phyloP scores from a whole-genome alignment of 53 echinoderm and acorn worm species.

The Antedon mediterranea region DNA sequence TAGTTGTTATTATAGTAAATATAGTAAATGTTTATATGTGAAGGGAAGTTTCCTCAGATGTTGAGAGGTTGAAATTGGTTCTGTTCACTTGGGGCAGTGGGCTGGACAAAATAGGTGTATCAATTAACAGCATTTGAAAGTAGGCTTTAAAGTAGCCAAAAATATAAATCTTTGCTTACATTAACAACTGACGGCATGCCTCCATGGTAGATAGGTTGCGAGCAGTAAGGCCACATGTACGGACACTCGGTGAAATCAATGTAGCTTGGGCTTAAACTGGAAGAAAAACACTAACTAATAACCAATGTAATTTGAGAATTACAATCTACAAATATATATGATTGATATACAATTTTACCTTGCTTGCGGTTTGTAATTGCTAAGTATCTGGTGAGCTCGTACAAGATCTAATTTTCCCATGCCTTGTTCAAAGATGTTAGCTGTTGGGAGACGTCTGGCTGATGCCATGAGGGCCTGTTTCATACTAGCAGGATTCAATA shows the following conservation, averaged over 20 bases:
- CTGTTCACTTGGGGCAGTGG: no score
- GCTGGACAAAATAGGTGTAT: no score
- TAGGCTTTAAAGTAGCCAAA: no score
- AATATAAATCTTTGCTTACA: slow-evolving; percentile 58
- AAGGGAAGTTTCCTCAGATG: no score
- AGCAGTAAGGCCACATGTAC: slow-evolving; percentile 98
- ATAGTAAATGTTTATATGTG: no score
- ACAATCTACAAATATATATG: background rate
- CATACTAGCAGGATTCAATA: slow-evolving; percentile 94
- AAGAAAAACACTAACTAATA: slow-evolving; percentile 2
- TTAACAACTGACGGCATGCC: slow-evolving; percentile 90
- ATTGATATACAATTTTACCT: no score
- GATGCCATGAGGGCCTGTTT: slow-evolving; percentile 99
- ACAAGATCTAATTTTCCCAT: slow-evolving; percentile 92
- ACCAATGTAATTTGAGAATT: background rate
- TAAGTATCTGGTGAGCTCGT: slow-evolving; percentile 81
- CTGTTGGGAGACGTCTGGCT: slow-evolving; percentile 54
- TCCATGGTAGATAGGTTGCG: slow-evolving; percentile 87
- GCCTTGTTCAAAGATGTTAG: slow-evolving; percentile 96
- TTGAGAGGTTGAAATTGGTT: no score
- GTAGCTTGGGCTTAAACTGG: slow-evolving; percentile 93
- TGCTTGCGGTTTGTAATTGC: slow-evolving; percentile 94
- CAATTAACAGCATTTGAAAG: no score
- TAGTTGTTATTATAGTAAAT: no score
- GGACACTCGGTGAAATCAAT: slow-evolving; percentile 96